phyloP scores from a whole-genome alignment of 2,888 invertebrate species.

The Pilophorus perplexus region DNA sequence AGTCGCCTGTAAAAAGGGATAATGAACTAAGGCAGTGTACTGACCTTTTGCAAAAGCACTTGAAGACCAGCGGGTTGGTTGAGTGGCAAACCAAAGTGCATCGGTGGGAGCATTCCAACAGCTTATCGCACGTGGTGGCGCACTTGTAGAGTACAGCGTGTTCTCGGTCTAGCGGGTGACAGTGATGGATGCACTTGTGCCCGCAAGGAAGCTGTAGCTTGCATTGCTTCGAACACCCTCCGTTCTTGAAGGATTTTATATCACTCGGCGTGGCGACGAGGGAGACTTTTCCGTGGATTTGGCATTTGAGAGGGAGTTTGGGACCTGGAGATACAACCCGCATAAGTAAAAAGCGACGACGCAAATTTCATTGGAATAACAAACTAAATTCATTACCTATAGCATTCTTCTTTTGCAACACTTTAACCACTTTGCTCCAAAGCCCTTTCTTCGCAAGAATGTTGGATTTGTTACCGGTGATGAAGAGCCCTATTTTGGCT shows the following conservation, averaged over 20 bases:
- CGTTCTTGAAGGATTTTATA: slow-evolving; percentile 55
- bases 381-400: slow-evolving; percentile 6
- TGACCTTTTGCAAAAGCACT: slow-evolving; percentile 18
- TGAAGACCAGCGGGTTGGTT: slow-evolving; percentile 49
- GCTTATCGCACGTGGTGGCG: slow-evolving; percentile 57
- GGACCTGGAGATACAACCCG: no score
- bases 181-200: slow-evolving; percentile 61
- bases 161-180: slow-evolving; percentile 60
- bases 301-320: slow-evolving; percentile 54
- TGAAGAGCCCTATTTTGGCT: slow-evolving; percentile 67
- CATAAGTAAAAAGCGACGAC: no score
- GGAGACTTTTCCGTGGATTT: slow-evolving; percentile 56
- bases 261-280: slow-evolving; percentile 49
- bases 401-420: slow-evolving; percentile 51
- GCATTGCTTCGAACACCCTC: slow-evolving; percentile 63
- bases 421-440: slow-evolving; percentile 60
- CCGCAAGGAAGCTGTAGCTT: slow-evolving; percentile 58
- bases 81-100: slow-evolving; percentile 29
- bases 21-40: not conserved
- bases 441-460: slow-evolving; percentile 57
- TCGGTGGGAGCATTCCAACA: slow-evolving; percentile 47
- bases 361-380: no score
- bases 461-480: slow-evolving; percentile 68
- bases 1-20: not conserved
- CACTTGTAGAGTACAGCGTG: slow-evolving; percentile 57